These are phyloP conservation scores for Stichodactyla mertensii DNA, from an alignment of 64 coral and sea anemone genomes.

Conservation along the genomic window DNA sequence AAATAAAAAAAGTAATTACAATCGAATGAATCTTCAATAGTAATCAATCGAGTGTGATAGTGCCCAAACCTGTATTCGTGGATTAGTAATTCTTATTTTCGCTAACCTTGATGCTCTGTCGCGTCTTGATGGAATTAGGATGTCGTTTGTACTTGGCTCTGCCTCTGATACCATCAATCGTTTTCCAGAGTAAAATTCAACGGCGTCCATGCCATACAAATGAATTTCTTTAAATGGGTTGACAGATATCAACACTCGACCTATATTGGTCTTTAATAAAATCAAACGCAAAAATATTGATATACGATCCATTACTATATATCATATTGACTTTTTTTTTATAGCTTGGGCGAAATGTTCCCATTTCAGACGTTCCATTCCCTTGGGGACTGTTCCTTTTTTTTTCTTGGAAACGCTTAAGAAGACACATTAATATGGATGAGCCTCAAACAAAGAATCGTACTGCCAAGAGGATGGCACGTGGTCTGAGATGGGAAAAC, in stretches of 20 bases:
- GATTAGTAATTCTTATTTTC: background rate
- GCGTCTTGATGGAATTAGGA: slow-evolving; percentile 40
- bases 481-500: too few species aligned
- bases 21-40: too few species aligned
- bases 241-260: slow-evolving; percentile 86
- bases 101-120: slow-evolving; percentile 67
- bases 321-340: background rate
- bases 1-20: too few species aligned
- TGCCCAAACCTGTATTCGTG: too few species aligned
- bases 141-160: slow-evolving; percentile 17
- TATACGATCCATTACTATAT: background rate
- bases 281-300: background rate
- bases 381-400: too few species aligned
- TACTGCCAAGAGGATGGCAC: too few species aligned
- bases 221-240: slow-evolving; percentile 82
- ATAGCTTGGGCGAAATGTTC: background rate
- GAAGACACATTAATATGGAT: too few species aligned
- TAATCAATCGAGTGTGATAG: too few species aligned
- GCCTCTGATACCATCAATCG: background rate
- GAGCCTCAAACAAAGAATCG: too few species aligned
- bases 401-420: too few species aligned
- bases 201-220: slow-evolving; percentile 66
- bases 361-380: background rate
- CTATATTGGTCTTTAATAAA: slow-evolving; percentile 74
- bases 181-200: slow-evolving; percentile 45